These are phyloP conservation scores for Rhyacophila evoluta DNA, from an alignment of 2,888 invertebrate genomes.

Conservation along the genomic window DNA sequence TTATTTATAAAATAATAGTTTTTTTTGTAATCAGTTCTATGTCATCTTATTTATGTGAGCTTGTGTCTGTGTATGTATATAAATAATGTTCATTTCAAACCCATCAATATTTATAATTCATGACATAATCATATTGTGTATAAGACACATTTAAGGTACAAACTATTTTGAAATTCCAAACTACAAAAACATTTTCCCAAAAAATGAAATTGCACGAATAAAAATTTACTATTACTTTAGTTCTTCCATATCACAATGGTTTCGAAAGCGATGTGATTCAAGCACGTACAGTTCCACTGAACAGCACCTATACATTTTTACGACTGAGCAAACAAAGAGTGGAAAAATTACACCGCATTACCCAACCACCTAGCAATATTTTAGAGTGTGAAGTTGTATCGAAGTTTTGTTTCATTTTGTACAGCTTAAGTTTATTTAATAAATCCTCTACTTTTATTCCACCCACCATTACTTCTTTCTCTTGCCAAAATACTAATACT, in stretches of 20 bases:
- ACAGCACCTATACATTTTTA: conserved; percentile 41
- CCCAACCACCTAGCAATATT: conserved; percentile 23
- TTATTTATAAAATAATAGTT: too few species aligned
- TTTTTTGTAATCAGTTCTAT: too few species aligned
- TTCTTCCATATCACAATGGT: background rate
- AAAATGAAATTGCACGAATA: background rate
- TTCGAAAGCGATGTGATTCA: conserved; percentile 26
- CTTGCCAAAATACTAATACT: background rate
- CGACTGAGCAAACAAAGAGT: conserved; percentile 34
- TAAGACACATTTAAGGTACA: too few species aligned
- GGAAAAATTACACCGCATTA: conserved; percentile 40
- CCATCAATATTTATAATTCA: too few species aligned
- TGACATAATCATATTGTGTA: too few species aligned
- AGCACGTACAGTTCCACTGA: conserved; percentile 36
- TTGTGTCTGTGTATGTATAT: too few species aligned
- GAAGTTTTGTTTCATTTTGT: conserved; percentile 20
- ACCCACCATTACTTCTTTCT: background rate
- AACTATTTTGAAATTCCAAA: too few species aligned
- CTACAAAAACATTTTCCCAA: too few species aligned
- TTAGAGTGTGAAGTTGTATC: conserved; percentile 23
- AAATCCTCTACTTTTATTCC: background rate
- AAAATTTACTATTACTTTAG: background rate
- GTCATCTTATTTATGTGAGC: too few species aligned
- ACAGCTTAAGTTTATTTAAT: conserved; percentile 22
- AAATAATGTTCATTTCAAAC: too few species aligned